Evolutionary conservation across 2,888 invertebrate species (phyloP).

Genomic region (Temnothorax unifasciatus): DNA sequence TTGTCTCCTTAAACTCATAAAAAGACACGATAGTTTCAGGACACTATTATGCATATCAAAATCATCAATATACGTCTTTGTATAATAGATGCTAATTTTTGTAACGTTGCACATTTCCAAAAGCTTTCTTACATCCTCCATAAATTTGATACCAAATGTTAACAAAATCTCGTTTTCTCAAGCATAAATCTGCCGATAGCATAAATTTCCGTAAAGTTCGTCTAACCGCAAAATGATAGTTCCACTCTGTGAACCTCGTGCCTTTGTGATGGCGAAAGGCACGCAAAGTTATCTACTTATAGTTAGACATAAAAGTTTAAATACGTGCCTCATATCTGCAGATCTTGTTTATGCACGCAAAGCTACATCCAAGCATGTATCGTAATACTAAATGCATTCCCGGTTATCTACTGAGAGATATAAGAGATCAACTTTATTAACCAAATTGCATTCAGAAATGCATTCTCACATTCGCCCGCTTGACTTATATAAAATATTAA

Average conservation of each 20-base stretch:
- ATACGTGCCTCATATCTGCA: conserved; percentile 22
- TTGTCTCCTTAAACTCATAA: neutral
- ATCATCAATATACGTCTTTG: neutral
- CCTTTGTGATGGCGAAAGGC: neutral
- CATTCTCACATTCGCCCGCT: neutral
- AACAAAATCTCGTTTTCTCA: neutral
- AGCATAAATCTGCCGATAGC: neutral
- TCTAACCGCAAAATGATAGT: conserved; percentile 10
- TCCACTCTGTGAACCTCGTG: neutral
- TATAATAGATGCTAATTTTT: neutral
- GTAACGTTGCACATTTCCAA: neutral
- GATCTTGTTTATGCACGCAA: conserved; percentile 32
- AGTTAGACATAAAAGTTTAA: conserved; percentile 33
- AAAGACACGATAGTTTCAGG: no score
- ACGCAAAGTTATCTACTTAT: conserved; percentile 12
- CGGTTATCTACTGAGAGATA: neutral
- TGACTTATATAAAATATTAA: neutral
- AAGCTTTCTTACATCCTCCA: neutral
- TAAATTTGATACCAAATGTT: neutral
- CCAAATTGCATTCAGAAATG: neutral
- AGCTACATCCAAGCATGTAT: neutral
- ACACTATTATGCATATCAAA: neutral
- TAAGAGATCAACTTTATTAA: conserved; percentile 24
- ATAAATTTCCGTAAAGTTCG: neutral
- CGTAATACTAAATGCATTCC: neutral